These are phyloP conservation scores for Ciconia stormi DNA, from an alignment of 2,113 vertebrate genomes.

Conservation along the genomic window DNA sequence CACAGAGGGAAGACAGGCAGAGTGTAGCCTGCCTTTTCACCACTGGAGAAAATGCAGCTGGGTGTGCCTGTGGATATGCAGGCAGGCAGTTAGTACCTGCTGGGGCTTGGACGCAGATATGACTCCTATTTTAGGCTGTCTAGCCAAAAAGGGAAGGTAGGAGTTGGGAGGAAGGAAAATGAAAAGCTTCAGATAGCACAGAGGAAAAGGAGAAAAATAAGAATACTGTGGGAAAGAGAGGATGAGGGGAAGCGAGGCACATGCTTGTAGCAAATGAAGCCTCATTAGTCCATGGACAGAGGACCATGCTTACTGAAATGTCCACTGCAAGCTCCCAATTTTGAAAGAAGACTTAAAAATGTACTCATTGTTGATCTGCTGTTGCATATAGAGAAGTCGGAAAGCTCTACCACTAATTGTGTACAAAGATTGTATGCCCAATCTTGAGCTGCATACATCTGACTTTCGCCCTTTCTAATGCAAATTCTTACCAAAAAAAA, in stretches of 20 bases:
- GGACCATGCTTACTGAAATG: not conserved
- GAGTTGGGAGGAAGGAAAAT: not conserved
- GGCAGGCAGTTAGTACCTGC: not conserved
- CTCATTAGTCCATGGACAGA: not conserved
- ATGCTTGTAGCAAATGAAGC: not conserved
- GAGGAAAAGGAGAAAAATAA: not conserved
- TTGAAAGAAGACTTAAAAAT: not conserved
- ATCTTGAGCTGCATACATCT: not conserved
- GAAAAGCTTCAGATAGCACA: not conserved
- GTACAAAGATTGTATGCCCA: not conserved
- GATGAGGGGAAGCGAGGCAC: not conserved
- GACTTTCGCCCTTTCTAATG: not conserved
- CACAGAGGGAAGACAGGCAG: not conserved
- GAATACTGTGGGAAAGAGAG: not conserved
- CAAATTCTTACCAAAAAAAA: not conserved
- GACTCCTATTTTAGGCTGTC: not conserved
- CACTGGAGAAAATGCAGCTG: not conserved
- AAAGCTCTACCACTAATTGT: not conserved
- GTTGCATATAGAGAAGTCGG: not conserved
- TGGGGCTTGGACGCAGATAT: fast-evolving
- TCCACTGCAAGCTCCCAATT: not conserved
- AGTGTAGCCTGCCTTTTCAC: not conserved
- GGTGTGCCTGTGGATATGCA: no score
- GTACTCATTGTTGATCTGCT: not conserved
- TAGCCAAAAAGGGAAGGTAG: not conserved